phyloP scores from a whole-genome alignment of 2,888 invertebrate species.

The Cheilosia scutellata region DNA sequence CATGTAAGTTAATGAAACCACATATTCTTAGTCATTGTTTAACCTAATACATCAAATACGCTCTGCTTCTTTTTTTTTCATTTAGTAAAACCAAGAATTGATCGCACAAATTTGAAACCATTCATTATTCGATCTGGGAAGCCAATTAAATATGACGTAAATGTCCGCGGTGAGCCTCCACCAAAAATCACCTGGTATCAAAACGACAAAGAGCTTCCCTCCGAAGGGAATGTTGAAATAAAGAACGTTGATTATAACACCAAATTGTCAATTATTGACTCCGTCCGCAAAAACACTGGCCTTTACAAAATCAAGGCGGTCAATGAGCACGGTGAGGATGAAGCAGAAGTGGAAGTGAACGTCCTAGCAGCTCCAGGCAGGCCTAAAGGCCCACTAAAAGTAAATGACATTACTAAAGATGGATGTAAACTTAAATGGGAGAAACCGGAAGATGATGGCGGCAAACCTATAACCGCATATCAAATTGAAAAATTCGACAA shows the following conservation, averaged over 20 bases:
- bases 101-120: constrained; percentile 96
- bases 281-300: constrained; percentile 93
- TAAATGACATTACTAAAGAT: constrained; percentile 94
- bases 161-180: constrained; percentile 97
- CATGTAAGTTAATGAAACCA: constrained; percentile 87
- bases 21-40: background rate
- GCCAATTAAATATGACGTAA: constrained; percentile 95
- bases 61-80: background rate
- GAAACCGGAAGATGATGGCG: constrained; percentile 97
- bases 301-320: constrained; percentile 95
- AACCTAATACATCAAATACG: too few relatives aligned
- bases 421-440: constrained; percentile 96
- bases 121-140: constrained; percentile 96
- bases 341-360: constrained; percentile 96
- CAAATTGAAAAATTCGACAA: constrained; percentile 97
- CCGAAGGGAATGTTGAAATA: constrained; percentile 89
- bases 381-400: constrained; percentile 95
- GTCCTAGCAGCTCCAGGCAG: constrained; percentile 92
- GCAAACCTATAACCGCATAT: constrained; percentile 96
- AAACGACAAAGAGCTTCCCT: constrained; percentile 90
- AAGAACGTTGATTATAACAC: constrained; percentile 96
- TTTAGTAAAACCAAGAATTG: constrained; percentile 98
- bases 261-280: constrained; percentile 91
- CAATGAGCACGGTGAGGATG: constrained; percentile 96
- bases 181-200: constrained; percentile 97